Evolutionary conservation across 2,888 invertebrate genomes (phyloP).

Genomic region (Lordiphosa andalusiaca): DNA sequence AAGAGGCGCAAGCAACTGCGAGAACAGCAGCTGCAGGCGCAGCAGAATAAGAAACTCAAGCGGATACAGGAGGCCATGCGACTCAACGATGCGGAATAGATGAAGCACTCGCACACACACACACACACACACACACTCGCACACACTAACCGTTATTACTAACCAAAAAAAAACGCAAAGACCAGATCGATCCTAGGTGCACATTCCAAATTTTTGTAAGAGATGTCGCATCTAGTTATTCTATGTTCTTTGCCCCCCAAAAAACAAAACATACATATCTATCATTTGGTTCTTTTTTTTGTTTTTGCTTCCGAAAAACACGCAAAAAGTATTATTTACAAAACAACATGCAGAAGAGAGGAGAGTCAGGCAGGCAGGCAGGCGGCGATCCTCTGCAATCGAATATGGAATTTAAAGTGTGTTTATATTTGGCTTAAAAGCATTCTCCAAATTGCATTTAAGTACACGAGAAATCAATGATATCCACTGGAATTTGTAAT

Average conservation of each 20-base stretch:
- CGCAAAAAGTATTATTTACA: conserved; percentile 63
- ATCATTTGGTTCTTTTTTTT: conserved; percentile 29
- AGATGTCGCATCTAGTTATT: no score
- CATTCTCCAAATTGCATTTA: background rate
- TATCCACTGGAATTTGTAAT: conserved; percentile 16
- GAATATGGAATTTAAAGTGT: conserved; percentile 8
- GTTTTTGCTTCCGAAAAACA: conserved; percentile 38
- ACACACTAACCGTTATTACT: conserved; percentile 22
- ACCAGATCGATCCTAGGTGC: conserved; percentile 14
- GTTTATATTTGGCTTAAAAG: conserved; percentile 1
- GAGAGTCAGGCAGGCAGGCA: conserved; percentile 1
- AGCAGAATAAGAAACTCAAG: conserved; percentile 60
- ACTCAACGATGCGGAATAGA: conserved; percentile 49
- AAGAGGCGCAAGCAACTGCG: conserved; percentile 69
- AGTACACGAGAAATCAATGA: conserved; percentile 2
- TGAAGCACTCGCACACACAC: no score
- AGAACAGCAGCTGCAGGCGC: conserved; percentile 60
- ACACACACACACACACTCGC: conserved; percentile 1
- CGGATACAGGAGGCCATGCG: conserved; percentile 60
- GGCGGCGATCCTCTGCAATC: no score
- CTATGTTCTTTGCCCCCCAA: conserved; percentile 20
- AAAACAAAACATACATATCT: conserved; percentile 21
- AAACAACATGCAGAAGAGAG: conserved; percentile 17
- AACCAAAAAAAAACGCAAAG: conserved; percentile 20
- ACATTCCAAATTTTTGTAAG: no score